Evolutionary conservation across 2,113 vertebrate species (phyloP).

Genomic region (Anguilla japonica): DNA sequence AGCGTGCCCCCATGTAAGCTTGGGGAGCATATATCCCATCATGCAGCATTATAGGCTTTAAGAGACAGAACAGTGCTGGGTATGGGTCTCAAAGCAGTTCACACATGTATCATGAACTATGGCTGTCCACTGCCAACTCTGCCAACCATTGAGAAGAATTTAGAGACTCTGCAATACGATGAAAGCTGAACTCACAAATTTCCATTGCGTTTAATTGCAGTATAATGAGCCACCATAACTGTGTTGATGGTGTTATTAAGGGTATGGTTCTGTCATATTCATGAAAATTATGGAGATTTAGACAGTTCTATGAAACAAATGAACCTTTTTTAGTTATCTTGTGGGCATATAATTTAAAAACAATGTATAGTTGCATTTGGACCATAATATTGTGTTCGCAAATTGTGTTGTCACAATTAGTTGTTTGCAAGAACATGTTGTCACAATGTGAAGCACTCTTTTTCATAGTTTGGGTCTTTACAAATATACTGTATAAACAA

Average conservation of each 20-base stretch:
- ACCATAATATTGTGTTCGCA: background rate
- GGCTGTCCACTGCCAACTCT: background rate
- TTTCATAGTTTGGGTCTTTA: background rate
- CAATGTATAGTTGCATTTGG: too few species aligned
- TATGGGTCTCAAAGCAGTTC: background rate
- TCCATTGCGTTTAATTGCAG: background rate
- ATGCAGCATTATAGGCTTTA: background rate
- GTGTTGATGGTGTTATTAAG: too few species aligned
- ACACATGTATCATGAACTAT: background rate
- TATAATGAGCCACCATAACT: background rate
- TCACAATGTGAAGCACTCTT: background rate
- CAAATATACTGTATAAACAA: background rate
- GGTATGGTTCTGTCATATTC: too few species aligned
- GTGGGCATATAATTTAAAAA: too few species aligned
- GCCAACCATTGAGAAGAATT: background rate
- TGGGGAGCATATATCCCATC: background rate
- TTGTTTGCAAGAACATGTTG: background rate
- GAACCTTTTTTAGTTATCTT: too few species aligned
- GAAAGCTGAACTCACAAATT: background rate
- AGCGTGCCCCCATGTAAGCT: background rate
- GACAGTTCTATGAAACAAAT: too few species aligned
- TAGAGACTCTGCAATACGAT: background rate
- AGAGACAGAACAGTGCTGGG: background rate
- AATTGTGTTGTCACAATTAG: background rate
- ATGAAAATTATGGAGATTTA: too few species aligned